These are phyloP conservation scores for Hemiprocne comata DNA, from an alignment of 2,113 vertebrate genomes.

Conservation along the genomic window DNA sequence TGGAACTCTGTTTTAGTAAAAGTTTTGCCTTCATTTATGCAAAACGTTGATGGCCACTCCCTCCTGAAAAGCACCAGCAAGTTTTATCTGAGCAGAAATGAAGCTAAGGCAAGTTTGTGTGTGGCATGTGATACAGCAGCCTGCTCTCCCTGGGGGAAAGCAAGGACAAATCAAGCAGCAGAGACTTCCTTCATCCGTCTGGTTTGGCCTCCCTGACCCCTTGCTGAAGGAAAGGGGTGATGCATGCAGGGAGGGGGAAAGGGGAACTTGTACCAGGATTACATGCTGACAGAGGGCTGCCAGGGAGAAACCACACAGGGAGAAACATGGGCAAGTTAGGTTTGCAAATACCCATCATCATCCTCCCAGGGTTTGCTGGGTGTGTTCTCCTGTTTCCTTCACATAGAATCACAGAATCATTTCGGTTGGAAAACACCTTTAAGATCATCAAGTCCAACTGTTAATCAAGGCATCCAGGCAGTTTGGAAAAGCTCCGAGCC, in stretches of 20 bases:
- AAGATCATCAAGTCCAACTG: no score
- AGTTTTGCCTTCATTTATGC: neutral
- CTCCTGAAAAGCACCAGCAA: neutral
- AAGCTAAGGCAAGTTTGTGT: neutral
- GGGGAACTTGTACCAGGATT: neutral
- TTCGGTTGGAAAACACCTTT: no score
- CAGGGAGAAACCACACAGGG: neutral
- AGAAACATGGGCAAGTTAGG: neutral
- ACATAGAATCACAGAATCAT: no score
- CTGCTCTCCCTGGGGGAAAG: neutral
- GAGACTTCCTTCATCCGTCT: neutral
- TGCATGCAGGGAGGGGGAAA: neutral
- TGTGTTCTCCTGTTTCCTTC: rapidly evolving
- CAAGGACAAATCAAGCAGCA: neutral
- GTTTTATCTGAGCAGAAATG: neutral
- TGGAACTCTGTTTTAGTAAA: neutral
- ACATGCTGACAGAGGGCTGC: neutral
- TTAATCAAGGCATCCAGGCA: neutral
- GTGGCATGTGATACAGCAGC: neutral
- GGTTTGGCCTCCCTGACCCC: neutral
- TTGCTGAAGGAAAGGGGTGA: neutral
- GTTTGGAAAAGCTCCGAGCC: neutral
- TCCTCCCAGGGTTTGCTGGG: neutral
- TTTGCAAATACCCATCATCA: neutral
- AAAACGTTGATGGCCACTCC: neutral